These are phyloP conservation scores for Latrodectus geometricus DNA, from an alignment of 1,140 invertebrate genomes.

Conservation along the genomic window DNA sequence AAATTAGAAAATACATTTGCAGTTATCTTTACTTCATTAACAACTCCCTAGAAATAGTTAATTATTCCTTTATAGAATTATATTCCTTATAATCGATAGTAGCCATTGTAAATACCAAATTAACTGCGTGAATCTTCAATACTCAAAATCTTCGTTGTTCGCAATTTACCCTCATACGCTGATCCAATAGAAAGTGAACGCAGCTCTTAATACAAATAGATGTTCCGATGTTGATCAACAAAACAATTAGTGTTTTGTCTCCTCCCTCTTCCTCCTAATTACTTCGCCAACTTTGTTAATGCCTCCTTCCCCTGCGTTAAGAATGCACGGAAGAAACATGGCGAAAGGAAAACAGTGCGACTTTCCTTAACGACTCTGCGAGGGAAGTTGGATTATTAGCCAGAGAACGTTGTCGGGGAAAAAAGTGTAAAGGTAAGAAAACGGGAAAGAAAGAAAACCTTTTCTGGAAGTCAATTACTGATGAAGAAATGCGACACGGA, in stretches of 20 bases:
- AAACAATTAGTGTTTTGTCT: constrained; percentile 31
- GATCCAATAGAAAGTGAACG: not conserved
- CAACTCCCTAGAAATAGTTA: too few species aligned
- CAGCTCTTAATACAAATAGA: constrained; percentile 35
- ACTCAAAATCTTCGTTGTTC: not conserved
- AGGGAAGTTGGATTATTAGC: constrained; percentile 46
- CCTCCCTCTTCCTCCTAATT: constrained; percentile 15
- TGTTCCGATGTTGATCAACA: constrained; percentile 38
- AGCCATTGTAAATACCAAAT: too few species aligned
- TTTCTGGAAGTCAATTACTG: constrained; percentile 49
- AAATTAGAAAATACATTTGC: too few species aligned
- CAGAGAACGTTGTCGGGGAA: constrained; percentile 4
- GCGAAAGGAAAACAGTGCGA: constrained; percentile 47
- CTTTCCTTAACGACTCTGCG: constrained; percentile 46
- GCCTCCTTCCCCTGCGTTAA: not conserved
- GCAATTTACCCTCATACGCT: not conserved
- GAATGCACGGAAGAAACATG: constrained; percentile 2
- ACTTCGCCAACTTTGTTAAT: constrained; percentile 43
- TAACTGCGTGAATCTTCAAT: too few species aligned
- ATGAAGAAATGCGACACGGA: constrained; percentile 37
- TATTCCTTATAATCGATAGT: too few species aligned
- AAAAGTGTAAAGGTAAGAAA: constrained; percentile 5
- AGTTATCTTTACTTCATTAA: too few species aligned
- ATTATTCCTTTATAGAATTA: too few species aligned
- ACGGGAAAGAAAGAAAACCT: not conserved